These are phyloP conservation scores for Osmoderma eremita DNA, from an alignment of 2,888 invertebrate species.

Conservation along the genomic window DNA sequence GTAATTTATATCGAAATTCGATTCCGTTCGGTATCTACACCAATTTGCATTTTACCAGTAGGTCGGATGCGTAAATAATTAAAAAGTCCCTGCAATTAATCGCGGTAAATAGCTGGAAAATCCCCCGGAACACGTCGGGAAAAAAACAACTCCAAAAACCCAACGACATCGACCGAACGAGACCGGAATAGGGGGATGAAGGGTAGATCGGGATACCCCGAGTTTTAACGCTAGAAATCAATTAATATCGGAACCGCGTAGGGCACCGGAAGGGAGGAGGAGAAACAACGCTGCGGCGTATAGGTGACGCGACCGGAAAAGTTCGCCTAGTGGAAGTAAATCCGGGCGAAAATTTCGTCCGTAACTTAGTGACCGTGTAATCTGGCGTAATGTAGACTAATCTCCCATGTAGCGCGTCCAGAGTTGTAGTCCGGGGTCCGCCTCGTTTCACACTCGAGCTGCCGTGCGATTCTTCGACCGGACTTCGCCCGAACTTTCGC, in stretches of 20 bases:
- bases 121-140: conserved; percentile 2
- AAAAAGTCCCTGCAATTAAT: conserved; percentile 23
- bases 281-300: background rate
- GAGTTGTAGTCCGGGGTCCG: conserved; percentile 49
- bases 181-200: background rate
- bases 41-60: background rate
- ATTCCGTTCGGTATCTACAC: background rate
- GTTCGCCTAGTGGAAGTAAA: conserved; percentile 14
- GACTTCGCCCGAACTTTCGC: conserved; percentile 51
- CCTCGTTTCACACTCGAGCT: conserved; percentile 58
- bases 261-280: too few relatives aligned
- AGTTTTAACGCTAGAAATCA: conserved; percentile 17
- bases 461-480: conserved; percentile 49
- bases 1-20: too few relatives aligned
- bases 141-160: conserved; percentile 1
- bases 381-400: conserved; percentile 56
- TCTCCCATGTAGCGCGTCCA: conserved; percentile 55
- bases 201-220: background rate
- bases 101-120: conserved; percentile 22
- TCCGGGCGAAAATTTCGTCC: conserved; percentile 36
- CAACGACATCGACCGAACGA: conserved; percentile 6
- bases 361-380: conserved; percentile 57
- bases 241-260: conserved; percentile 10
- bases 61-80: conserved; percentile 22
- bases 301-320: conserved; percentile 5